Percentiles rank a stretch among this genome's conserved stretches.
Conservation (phyloP, 1,140 invertebrate species). For the Drosophila ohnishii region DNA sequence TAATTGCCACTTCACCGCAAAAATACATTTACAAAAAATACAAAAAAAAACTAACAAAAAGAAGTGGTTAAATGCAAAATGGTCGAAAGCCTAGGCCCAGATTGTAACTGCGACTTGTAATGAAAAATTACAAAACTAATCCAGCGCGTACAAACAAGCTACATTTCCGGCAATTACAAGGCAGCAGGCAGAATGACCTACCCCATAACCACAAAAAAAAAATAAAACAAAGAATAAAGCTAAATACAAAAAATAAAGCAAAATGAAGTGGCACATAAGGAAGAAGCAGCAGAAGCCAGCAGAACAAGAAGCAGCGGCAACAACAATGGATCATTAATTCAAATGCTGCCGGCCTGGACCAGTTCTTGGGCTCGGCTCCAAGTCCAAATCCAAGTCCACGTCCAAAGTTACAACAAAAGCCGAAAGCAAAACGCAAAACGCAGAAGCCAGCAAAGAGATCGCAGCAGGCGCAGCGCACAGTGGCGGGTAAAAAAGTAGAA, state of each 20-base stretch:
- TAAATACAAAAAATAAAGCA: background rate
- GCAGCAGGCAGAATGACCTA: slow-evolving; percentile 50
- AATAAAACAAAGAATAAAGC: background rate
- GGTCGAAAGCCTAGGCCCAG: slow-evolving; percentile 17
- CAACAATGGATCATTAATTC: slow-evolving; percentile 75
- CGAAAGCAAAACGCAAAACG: slow-evolving; percentile 19
- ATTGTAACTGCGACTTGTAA: slow-evolving; percentile 60
- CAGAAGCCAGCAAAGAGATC: slow-evolving; percentile 62
- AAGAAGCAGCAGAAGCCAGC: slow-evolving; percentile 26
- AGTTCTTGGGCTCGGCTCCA: slow-evolving; percentile 64
- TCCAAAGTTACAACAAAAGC: slow-evolving; percentile 29
- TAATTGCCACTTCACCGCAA: slow-evolving; percentile 50
- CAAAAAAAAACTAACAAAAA: background rate
- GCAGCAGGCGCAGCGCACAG: slow-evolving; percentile 61
- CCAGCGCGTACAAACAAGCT: slow-evolving; percentile 42
- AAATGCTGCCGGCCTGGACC: slow-evolving; percentile 77
- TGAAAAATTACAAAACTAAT: slow-evolving; percentile 39
- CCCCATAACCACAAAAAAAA: slow-evolving; percentile 14
- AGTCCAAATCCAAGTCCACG: slow-evolving; percentile 5
- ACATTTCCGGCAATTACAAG: slow-evolving; percentile 73
- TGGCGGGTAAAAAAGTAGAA: background rate
- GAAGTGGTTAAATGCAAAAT: slow-evolving; percentile 45
- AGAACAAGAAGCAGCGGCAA: slow-evolving; percentile 46
- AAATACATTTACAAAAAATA: background rate
- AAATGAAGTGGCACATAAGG: slow-evolving; percentile 32